Conservation (phyloP, 2,113 vertebrate genomes). For the Apodemus speciosus region DNA sequence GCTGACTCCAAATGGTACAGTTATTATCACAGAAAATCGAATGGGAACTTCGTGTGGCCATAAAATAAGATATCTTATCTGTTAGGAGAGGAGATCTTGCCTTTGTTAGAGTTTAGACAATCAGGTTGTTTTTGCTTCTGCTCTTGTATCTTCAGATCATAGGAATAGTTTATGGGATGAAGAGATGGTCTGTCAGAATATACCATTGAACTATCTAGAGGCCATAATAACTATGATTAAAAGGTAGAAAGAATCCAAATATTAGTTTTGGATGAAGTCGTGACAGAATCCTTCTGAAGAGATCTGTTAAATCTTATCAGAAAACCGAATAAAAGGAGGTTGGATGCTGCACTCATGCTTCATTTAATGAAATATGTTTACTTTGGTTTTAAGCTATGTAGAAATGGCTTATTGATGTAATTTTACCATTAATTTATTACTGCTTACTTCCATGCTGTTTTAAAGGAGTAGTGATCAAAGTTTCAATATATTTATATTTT, state of each 20-base stretch:
- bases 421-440: constrained; percentile 24
- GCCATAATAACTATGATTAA: constrained; percentile 5
- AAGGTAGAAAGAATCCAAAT: background rate
- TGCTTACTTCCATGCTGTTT: constrained; percentile 28
- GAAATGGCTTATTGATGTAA: constrained; percentile 10
- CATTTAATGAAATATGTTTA: background rate
- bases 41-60: background rate
- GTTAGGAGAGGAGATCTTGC: background rate
- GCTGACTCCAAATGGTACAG: background rate
- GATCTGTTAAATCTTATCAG: constrained; percentile 27
- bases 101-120: constrained; percentile 22
- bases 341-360: background rate
- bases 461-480: constrained; percentile 24
- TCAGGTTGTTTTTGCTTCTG: background rate
- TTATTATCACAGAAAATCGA: constrained; percentile 18
- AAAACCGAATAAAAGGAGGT: constrained; percentile 45
- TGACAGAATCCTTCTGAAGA: constrained; percentile 17
- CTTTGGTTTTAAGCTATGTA: constrained; percentile 21
- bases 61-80: background rate
- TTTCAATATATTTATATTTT: constrained; percentile 6
- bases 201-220: background rate
- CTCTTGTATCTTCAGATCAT: background rate
- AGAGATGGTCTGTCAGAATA: background rate
- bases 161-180: background rate
- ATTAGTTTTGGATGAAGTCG: background rate